phyloP scores from a whole-genome alignment of 2,797 vertebrate species.

The Centroberyx gerrardi region DNA sequence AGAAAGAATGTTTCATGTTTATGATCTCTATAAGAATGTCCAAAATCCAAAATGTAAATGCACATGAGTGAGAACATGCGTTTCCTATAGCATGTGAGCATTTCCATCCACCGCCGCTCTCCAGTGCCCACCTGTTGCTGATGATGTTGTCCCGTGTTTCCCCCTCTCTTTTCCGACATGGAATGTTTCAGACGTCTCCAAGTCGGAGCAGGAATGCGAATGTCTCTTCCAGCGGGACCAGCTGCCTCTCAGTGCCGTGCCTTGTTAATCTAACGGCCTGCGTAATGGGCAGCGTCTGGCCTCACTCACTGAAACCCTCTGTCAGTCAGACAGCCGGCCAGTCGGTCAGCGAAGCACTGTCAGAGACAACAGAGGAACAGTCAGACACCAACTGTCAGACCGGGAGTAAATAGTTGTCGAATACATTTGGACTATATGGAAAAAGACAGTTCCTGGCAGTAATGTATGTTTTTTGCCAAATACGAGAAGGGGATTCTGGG shows the following conservation, averaged over 20 bases:
- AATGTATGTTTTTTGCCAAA: neutral
- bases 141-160: conserved; percentile 41
- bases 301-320: conserved; percentile 34
- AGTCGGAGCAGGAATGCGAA: conserved; percentile 58
- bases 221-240: conserved; percentile 46
- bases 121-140: conserved; percentile 66
- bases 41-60: conserved; percentile 17
- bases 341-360: neutral
- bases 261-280: conserved; percentile 66
- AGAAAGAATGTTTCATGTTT: neutral
- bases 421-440: neutral
- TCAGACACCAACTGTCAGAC: neutral
- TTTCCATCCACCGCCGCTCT: conserved; percentile 19
- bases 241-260: conserved; percentile 59
- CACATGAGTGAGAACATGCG: conserved; percentile 20
- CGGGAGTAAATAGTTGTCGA: neutral
- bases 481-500: neutral
- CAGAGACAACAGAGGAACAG: conserved; percentile 36
- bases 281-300: conserved; percentile 53
- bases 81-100: neutral
- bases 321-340: conserved; percentile 20
- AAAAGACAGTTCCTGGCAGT: neutral
- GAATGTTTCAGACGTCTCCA: conserved; percentile 60
- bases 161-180: neutral
- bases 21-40: neutral